phyloP scores from a whole-genome alignment of 2,113 vertebrate genomes.

The Paramormyrops kingsleyae region DNA sequence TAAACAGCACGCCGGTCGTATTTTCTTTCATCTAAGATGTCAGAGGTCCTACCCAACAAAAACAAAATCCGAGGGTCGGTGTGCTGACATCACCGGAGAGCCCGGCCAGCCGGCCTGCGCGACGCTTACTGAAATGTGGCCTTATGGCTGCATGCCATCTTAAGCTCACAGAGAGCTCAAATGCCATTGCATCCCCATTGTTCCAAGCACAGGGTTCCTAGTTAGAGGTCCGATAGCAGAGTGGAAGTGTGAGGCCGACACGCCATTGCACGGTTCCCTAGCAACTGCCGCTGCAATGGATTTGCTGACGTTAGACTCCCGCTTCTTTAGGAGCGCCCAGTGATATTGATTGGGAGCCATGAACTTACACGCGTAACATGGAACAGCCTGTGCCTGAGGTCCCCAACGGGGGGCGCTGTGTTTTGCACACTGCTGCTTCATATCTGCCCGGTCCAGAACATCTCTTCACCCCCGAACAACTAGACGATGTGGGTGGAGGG shows the following conservation, averaged over 20 bases:
- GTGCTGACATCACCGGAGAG: background rate
- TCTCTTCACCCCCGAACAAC: background rate
- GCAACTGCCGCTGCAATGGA: constrained; percentile 34
- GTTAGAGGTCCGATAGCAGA: background rate
- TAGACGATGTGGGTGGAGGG: background rate
- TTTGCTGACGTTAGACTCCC: constrained; percentile 22
- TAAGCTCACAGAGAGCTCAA: background rate
- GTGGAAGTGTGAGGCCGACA: constrained; percentile 20
- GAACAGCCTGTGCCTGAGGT: constrained; percentile 31
- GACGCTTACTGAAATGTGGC: background rate
- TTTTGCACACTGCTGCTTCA: constrained; percentile 22
- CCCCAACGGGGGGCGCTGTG: background rate
- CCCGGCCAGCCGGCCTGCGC: background rate
- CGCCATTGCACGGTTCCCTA: constrained; percentile 40
- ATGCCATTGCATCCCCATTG: background rate
- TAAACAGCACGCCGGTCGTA: background rate
- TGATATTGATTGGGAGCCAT: constrained; percentile 50
- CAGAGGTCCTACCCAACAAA: background rate
- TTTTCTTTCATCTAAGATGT: background rate
- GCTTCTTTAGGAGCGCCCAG: constrained; percentile 25
- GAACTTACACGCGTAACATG: constrained; percentile 54
- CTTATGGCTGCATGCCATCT: background rate
- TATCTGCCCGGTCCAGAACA: background rate
- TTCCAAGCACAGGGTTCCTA: background rate
- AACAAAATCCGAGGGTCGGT: background rate